Percentiles rank a stretch among this genome's conserved stretches.
phyloP scores from a whole-genome alignment of 2,797 vertebrate species.

The Sphenopsis melanotis region DNA sequence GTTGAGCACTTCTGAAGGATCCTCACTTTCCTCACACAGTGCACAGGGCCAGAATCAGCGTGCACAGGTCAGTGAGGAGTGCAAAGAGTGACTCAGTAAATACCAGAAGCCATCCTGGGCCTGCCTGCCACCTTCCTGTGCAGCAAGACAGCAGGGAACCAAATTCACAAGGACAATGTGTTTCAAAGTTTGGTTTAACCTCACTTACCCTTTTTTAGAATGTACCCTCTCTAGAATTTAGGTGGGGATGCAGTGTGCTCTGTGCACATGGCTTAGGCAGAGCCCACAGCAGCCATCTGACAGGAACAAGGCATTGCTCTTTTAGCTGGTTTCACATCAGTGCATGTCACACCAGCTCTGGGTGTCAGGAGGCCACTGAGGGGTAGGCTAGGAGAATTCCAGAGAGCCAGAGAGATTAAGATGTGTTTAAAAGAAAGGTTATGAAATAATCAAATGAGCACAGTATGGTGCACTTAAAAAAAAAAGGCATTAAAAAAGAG shows the following conservation, averaged over 20 bases:
- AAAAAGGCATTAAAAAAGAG: not conserved
- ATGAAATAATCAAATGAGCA: not conserved
- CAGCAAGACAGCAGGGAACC: not conserved
- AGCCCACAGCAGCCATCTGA: not conserved
- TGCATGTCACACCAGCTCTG: not conserved
- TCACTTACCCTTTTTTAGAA: not conserved
- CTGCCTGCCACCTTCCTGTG: not conserved
- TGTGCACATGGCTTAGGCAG: not conserved
- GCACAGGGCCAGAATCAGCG: not conserved
- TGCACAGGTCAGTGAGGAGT: accelerated
- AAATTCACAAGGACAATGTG: not conserved
- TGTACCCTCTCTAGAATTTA: not conserved
- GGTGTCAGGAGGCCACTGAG: not conserved
- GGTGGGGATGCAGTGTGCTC: not conserved
- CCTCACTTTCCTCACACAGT: not conserved
- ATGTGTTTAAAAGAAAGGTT: not conserved
- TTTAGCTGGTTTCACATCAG: not conserved
- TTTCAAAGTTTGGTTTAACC: not conserved
- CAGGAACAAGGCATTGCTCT: not conserved
- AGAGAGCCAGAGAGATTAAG: not conserved
- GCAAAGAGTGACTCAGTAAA: not conserved
- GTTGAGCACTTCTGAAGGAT: not conserved
- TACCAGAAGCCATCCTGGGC: not conserved
- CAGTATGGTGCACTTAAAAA: accelerated
- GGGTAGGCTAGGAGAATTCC: not conserved